A percentile compares a stretch with the other conserved stretches of the same genome.
Conservation (phyloP, 2,797 vertebrate genomes). For the Helostoma temminkii region DNA sequence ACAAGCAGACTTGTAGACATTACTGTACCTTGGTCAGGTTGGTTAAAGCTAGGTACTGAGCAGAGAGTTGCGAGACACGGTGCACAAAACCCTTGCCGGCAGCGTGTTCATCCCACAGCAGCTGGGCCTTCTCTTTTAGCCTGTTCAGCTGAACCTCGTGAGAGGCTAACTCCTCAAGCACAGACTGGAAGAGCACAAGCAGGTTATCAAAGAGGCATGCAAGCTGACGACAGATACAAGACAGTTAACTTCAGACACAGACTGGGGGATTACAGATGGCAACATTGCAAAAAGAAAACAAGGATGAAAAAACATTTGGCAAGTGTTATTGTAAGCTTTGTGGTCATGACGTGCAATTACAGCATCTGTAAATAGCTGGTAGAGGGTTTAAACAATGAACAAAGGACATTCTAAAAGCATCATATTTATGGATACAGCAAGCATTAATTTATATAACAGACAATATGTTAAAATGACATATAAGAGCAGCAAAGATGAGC, state of each 20-base stretch:
- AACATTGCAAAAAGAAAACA: conserved; percentile 54
- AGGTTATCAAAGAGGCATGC: conserved; percentile 87
- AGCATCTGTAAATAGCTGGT: conserved; percentile 13
- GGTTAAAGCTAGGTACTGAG: conserved; percentile 94
- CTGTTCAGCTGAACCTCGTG: conserved; percentile 92
- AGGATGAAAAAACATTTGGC: conserved; percentile 21
- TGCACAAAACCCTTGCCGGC: conserved; percentile 95
- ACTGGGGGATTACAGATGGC: conserved; percentile 59
- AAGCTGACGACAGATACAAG: conserved; percentile 70
- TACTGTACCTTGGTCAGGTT: conserved; percentile 94
- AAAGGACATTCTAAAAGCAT: background rate
- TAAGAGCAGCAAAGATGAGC: conserved; percentile 36
- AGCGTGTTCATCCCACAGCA: conserved; percentile 93
- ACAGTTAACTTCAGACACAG: conserved; percentile 66
- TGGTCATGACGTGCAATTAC: conserved; percentile 38
- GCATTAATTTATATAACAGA: conserved; percentile 8
- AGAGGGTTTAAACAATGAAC: conserved; percentile 29
- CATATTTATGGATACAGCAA: conserved; percentile 3
- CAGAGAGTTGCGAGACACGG: conserved; percentile 95
- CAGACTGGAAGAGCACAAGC: conserved; percentile 93
- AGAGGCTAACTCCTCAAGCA: conserved; percentile 95
- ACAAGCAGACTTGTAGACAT: conserved; percentile 81
- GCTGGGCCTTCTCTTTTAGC: conserved; percentile 96
- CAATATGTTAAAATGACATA: conserved; percentile 37
- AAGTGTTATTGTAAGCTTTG: conserved; percentile 34